A percentile compares a stretch with the other conserved stretches of the same genome.
These are phyloP conservation scores for Selenia dentaria DNA, from an alignment of 2,888 invertebrate species.

Conservation along the genomic window DNA sequence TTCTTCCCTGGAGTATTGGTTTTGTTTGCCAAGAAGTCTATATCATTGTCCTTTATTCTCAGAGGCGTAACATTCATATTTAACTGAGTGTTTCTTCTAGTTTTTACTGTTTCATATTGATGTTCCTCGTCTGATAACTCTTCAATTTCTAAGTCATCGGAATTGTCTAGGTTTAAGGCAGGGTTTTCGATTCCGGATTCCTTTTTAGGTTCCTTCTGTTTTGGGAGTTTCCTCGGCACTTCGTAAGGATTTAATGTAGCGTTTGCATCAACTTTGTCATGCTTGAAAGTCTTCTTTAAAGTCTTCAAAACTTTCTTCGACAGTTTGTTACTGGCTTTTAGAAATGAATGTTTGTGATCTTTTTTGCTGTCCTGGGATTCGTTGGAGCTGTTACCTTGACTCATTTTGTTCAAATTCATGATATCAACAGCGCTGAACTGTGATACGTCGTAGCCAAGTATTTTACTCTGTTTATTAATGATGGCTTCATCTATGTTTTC, in stretches of 20 bases:
- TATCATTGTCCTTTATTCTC: slow-evolving; percentile 54
- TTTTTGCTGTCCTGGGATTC: slow-evolving; percentile 69
- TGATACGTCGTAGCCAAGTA: slow-evolving; percentile 76
- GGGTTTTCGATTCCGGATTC: slow-evolving; percentile 78
- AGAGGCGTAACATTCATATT: slow-evolving; percentile 77
- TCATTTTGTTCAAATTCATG: slow-evolving; percentile 67
- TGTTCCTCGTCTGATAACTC: slow-evolving; percentile 63
- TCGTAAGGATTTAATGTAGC: slow-evolving; percentile 72
- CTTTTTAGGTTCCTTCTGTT: slow-evolving; percentile 54
- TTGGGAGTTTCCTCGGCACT: slow-evolving; percentile 68
- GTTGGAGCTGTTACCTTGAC: slow-evolving; percentile 52
- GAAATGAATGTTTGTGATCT: slow-evolving; percentile 56
- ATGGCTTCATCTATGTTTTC: slow-evolving; percentile 61
- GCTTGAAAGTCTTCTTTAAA: slow-evolving; percentile 72
- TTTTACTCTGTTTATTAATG: slow-evolving; percentile 76
- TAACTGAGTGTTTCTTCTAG: slow-evolving; percentile 66
- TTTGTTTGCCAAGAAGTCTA: slow-evolving; percentile 57
- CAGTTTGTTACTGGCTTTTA: slow-evolving; percentile 70
- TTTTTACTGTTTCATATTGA: slow-evolving; percentile 75
- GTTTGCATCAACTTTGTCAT: slow-evolving; percentile 63
- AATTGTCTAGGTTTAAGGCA: slow-evolving; percentile 68
- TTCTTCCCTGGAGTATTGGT: slow-evolving; percentile 71
- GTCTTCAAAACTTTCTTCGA: slow-evolving; percentile 76
- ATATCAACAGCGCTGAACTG: slow-evolving; percentile 73
- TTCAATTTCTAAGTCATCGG: slow-evolving; percentile 78